Conservation (phyloP, 2,888 invertebrate genomes). For the Synanthedon vespiformis region DNA sequence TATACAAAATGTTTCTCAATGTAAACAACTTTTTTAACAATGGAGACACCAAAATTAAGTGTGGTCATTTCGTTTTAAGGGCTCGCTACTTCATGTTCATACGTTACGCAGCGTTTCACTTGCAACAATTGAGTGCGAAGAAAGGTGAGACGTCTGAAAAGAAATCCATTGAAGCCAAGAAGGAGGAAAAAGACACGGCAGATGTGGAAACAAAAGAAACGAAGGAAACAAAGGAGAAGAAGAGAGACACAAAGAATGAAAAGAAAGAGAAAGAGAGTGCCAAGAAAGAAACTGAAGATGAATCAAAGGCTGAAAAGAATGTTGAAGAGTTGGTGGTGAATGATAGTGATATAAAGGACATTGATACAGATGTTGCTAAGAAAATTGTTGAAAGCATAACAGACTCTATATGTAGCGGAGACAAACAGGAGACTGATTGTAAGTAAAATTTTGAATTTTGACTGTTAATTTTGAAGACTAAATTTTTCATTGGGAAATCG, state of each 20-base stretch:
- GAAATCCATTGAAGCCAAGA: slow-evolving; percentile 53
- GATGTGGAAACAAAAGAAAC: slow-evolving; percentile 35
- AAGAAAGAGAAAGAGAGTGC: slow-evolving; percentile 46
- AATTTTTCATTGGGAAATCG: no score
- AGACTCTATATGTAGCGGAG: slow-evolving; percentile 80
- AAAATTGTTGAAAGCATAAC: slow-evolving; percentile 92
- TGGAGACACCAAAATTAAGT: slow-evolving; percentile 3
- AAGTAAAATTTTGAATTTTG: slow-evolving; percentile 19
- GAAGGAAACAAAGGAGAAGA: slow-evolving; percentile 16
- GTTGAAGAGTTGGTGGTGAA: slow-evolving; percentile 43
- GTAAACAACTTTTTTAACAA: neutral
- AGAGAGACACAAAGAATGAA: slow-evolving; percentile 27
- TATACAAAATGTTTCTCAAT: slow-evolving; percentile 11
- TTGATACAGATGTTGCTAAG: slow-evolving; percentile 88
- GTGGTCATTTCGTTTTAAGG: slow-evolving; percentile 19
- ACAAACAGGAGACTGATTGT: slow-evolving; percentile 77
- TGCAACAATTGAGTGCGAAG: slow-evolving; percentile 87
- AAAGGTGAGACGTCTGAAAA: slow-evolving; percentile 63
- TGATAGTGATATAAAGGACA: slow-evolving; percentile 57
- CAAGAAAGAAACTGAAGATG: slow-evolving; percentile 25
- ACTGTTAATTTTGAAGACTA: no score
- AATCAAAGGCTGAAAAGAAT: slow-evolving; percentile 25
- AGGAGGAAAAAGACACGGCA: slow-evolving; percentile 33
- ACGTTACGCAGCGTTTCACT: slow-evolving; percentile 93
- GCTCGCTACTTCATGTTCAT: slow-evolving; percentile 96